Evolutionary conservation across 2,113 vertebrate species (phyloP).

Genomic region (Melanostigma gelatinosum): DNA sequence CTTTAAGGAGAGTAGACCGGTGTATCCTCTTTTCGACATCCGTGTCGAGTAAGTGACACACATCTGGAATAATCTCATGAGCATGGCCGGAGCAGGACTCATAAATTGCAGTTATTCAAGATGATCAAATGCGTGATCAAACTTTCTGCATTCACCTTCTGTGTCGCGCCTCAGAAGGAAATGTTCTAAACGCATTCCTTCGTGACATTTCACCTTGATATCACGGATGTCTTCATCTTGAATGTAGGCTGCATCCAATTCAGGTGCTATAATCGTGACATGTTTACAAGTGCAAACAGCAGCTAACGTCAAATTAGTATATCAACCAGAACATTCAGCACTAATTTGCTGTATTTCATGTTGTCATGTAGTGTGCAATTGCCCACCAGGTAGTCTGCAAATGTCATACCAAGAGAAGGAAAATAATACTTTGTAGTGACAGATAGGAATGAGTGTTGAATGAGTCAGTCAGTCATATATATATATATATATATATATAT

Average conservation of each 20-base stretch:
- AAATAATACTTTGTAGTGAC: background rate
- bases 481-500: too few relatives aligned
- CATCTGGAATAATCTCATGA: background rate
- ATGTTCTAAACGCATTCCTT: background rate
- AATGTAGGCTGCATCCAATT: background rate
- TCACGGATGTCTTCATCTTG: background rate
- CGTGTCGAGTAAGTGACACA: background rate
- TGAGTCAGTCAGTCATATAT: background rate
- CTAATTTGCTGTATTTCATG: background rate
- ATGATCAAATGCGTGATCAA: background rate
- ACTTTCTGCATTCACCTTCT: too few relatives aligned
- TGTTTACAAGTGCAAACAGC: background rate
- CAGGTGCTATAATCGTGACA: background rate
- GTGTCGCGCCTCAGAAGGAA: background rate
- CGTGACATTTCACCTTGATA: background rate
- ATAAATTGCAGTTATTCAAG: background rate
- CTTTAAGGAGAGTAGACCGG: too few relatives aligned
- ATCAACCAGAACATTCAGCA: background rate
- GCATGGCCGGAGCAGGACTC: background rate
- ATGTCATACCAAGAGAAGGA: background rate
- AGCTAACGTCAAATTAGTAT: too few relatives aligned
- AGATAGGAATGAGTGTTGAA: background rate
- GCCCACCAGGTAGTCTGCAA: background rate
- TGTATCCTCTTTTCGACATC: too few relatives aligned
- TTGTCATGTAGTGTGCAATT: background rate